phyloP scores from a whole-genome alignment of 2,797 vertebrate species.

The Clamator glandarius region DNA sequence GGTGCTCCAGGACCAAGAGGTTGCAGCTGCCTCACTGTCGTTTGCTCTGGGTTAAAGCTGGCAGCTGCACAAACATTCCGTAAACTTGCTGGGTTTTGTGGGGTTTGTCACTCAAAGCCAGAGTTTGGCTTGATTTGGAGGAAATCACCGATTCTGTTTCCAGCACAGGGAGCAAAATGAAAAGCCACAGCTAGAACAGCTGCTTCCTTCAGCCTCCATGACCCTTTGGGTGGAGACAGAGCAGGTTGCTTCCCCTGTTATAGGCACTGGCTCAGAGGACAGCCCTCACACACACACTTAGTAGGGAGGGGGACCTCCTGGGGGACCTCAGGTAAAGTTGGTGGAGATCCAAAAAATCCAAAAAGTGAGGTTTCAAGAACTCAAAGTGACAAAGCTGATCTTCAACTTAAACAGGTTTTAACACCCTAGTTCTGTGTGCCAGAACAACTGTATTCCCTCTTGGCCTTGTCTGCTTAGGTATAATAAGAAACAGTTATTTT shows the following conservation, averaged over 20 bases:
- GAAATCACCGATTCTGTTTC: constrained; percentile 30
- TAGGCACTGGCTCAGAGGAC: neutral
- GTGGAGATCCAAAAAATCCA: neutral
- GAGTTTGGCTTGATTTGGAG: neutral
- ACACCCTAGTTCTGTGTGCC: neutral
- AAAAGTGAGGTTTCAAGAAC: neutral
- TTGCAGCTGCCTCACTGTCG: neutral
- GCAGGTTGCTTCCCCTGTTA: neutral
- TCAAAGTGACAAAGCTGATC: neutral
- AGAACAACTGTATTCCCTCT: neutral
- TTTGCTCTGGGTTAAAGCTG: constrained; percentile 26
- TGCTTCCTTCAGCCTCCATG: constrained; percentile 35
- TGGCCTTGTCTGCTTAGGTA: neutral
- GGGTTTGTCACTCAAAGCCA: neutral
- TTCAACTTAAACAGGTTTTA: neutral
- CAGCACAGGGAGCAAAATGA: neutral
- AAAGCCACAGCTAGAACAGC: constrained; percentile 28
- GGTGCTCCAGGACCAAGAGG: neutral
- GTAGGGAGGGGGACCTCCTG: neutral
- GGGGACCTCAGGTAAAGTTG: neutral
- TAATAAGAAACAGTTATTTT: neutral
- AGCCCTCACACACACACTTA: neutral
- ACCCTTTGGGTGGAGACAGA: neutral
- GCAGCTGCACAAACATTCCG: constrained; percentile 42
- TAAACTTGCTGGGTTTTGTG: neutral